These are phyloP conservation scores for Neomonachus schauinslandi DNA, from an alignment of 2,113 vertebrate genomes.

Conservation along the genomic window DNA sequence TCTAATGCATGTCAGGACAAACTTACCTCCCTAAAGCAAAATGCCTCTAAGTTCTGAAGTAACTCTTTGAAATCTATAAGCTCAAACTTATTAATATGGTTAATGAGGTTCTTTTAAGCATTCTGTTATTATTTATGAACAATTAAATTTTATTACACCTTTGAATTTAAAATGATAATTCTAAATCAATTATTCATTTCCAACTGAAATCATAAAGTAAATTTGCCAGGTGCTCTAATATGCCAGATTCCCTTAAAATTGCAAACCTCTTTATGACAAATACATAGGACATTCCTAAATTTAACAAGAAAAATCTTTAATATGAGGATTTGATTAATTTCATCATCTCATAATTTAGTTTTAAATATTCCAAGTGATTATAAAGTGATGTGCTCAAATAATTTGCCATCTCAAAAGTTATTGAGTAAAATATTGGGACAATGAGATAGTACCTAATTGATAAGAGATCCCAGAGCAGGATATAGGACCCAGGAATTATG, in stretches of 20 bases:
- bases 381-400: not conserved
- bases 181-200: not conserved
- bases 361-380: not conserved
- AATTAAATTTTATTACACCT: not conserved
- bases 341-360: not conserved
- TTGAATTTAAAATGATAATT: not conserved
- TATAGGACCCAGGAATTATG: not conserved
- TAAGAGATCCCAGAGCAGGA: not conserved
- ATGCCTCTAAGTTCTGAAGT: not conserved
- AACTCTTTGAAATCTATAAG: not conserved
- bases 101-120: not conserved
- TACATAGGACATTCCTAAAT: not conserved
- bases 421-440: not conserved
- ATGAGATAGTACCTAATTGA: not conserved
- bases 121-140: not conserved
- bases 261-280: not conserved
- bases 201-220: not conserved
- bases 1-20: not conserved
- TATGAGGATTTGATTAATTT: not conserved
- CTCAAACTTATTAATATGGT: not conserved
- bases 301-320: not conserved
- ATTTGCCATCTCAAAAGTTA: not conserved
- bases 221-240: not conserved
- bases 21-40: not conserved
- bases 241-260: slow-evolving; percentile 11